Evolutionary conservation across 2,113 vertebrate genomes (phyloP), one percentile per base, ranked within the genome.

Genomic region (Brachyistius frenatus): DNA sequence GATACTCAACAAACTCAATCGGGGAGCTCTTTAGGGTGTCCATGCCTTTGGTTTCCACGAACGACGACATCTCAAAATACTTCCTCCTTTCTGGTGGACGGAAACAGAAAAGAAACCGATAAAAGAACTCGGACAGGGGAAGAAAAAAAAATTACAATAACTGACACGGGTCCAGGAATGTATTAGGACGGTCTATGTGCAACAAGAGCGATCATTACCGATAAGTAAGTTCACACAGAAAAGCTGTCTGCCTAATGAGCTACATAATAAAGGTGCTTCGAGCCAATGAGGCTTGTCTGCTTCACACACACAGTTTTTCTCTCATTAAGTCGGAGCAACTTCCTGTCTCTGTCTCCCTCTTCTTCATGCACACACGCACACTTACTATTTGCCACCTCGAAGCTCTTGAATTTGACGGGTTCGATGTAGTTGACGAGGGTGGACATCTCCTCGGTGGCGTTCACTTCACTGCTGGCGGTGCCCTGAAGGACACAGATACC

Each of bases 381-480:
- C 97, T 96, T 83, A 98, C 97, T 96, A 71, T 83, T 73, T 55
- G 97, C 96, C 52, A 91, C 90, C 36, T 96, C 95, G 2, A 98
- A 98, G 80, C 87, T 95, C 87, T 97, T 97, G 90, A 98, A 98
- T 84, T 98, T 98, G 84, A 98, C 97, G 0, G 97, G 96, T 71
- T 98, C 96, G 0, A 96, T 93, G 83, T 98, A 98, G 91, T 97
- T 98, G 80, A 98, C 97, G 0, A 98, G 92, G 0, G 93, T 97
- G 0, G 97, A 98, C 97, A 98, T 97, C 89, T 97, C 97, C 89
- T 97, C 96, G 0, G 97, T 98, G 81, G 97, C 97, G 0, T 96
- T 96, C 23, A 95, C 96, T 80, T 98, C 97, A n/a, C 95, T 97
- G 90, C 95, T 96, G 53, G 97, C 97, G 0, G 97, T 98, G 46